phyloP scores from a whole-genome alignment of 2,888 invertebrate genomes.

The Seira ritae region DNA sequence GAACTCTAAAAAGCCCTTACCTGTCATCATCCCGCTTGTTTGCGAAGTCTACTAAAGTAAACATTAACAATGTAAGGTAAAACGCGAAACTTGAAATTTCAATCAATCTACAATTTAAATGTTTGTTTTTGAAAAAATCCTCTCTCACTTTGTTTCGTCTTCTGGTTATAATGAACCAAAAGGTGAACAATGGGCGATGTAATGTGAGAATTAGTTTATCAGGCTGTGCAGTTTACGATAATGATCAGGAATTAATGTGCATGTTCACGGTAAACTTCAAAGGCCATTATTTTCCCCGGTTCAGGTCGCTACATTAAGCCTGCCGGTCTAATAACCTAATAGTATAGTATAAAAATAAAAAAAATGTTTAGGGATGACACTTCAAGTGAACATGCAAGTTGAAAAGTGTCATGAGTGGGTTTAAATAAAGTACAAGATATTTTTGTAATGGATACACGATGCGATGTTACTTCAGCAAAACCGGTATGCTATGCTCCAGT shows the following conservation, averaged over 20 bases:
- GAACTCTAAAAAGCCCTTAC: not conserved
- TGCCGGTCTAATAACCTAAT: conserved; percentile 48
- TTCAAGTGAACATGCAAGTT: not conserved
- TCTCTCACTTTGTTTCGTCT: no score
- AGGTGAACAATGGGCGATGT: conserved; percentile 2
- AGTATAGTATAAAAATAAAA: conserved; percentile 14
- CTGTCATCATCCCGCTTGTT: not conserved
- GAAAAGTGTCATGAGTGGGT: not conserved
- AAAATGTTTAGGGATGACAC: conserved; percentile 12
- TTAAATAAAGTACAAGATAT: not conserved
- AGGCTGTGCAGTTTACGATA: conserved; percentile 19
- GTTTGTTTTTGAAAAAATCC: not conserved
- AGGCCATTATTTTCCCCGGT: conserved; percentile 17
- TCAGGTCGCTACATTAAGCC: not conserved
- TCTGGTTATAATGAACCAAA: not conserved
- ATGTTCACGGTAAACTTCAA: conserved; percentile 15
- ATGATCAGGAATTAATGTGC: conserved; percentile 19
- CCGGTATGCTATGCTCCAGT: conserved; percentile 3
- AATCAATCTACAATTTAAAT: conserved; percentile 10
- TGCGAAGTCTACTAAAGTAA: not conserved
- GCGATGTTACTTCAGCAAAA: not conserved
- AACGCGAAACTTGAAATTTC: not conserved
- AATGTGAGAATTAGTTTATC: conserved; percentile 44
- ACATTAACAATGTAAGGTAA: not conserved
- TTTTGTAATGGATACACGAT: not conserved